Conservation (phyloP, 1,140 invertebrate genomes). For the Rhizoglyphus robini region DNA sequence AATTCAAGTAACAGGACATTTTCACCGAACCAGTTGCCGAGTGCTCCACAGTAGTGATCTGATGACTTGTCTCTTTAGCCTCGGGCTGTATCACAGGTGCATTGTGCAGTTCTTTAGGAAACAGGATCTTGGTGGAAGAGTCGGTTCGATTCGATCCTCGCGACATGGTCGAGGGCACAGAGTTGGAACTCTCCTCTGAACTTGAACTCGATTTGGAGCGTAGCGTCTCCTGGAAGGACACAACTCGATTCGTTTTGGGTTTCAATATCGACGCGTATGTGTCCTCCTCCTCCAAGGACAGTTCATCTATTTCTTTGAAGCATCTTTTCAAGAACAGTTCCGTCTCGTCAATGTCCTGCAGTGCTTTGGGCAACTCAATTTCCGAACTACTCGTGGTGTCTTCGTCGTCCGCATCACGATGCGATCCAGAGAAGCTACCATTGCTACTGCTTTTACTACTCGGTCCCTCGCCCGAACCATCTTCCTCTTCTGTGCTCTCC, state of each 20-base stretch:
- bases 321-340: background rate
- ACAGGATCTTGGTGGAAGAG: background rate
- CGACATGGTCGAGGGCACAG: background rate
- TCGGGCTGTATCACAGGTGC: no score
- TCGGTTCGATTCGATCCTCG: background rate
- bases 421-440: background rate
- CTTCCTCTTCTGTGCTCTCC: background rate
- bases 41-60: slow-evolving; percentile 38
- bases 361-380: background rate
- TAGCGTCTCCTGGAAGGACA: background rate
- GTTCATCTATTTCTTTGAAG: slow-evolving; percentile 1
- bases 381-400: background rate
- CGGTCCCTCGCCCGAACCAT: background rate
- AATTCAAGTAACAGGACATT: slow-evolving; percentile 6
- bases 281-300: background rate
- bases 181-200: no score
- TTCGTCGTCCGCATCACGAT: no score
- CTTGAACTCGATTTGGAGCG: no score
- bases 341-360: background rate
- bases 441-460: background rate
- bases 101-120: background rate
- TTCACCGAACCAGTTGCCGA: slow-evolving; percentile 18
- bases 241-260: slow-evolving; percentile 1
- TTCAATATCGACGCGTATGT: background rate
- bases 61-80: slow-evolving; percentile 30